phyloP scores from a whole-genome alignment of 2,888 invertebrate species.

The Meganola albula region DNA sequence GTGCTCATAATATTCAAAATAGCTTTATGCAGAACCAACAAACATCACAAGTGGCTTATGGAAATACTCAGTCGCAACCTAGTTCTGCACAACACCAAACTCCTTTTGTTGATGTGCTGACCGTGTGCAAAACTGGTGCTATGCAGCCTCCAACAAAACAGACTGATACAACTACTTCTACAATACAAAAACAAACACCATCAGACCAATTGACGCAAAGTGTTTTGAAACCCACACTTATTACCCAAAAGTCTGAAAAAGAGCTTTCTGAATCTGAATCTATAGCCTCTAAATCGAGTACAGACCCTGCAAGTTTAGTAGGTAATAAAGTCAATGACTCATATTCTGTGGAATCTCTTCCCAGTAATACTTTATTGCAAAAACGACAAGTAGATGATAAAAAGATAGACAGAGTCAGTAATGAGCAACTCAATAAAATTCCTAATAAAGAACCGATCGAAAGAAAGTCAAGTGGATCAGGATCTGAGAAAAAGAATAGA shows the following conservation, averaged over 20 bases:
- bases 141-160: constrained; percentile 35
- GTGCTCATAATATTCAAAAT: constrained; percentile 34
- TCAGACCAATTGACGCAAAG: constrained; percentile 40
- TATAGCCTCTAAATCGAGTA: constrained; percentile 50
- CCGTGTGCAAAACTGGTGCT: constrained; percentile 29
- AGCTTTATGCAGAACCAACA: constrained; percentile 38
- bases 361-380: constrained; percentile 37
- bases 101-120: constrained; percentile 39
- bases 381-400: constrained; percentile 55
- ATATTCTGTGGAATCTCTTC: constrained; percentile 45
- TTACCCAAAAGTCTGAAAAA: constrained; percentile 55
- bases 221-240: constrained; percentile 42
- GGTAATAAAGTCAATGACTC: constrained; percentile 44
- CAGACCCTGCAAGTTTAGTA: constrained; percentile 40
- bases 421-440: constrained; percentile 63
- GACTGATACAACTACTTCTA: constrained; percentile 34
- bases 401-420: constrained; percentile 50
- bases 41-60: constrained; percentile 33
- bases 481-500: constrained; percentile 73
- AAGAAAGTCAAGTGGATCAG: constrained; percentile 65
- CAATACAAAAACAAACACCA: constrained; percentile 40
- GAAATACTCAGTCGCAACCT: constrained; percentile 19
- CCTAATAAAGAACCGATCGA: constrained; percentile 69
- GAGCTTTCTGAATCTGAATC: constrained; percentile 58
- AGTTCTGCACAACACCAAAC: constrained; percentile 33